Evolutionary conservation across 2,888 invertebrate species (phyloP).

Genomic region (Hecatera dysodea): DNA sequence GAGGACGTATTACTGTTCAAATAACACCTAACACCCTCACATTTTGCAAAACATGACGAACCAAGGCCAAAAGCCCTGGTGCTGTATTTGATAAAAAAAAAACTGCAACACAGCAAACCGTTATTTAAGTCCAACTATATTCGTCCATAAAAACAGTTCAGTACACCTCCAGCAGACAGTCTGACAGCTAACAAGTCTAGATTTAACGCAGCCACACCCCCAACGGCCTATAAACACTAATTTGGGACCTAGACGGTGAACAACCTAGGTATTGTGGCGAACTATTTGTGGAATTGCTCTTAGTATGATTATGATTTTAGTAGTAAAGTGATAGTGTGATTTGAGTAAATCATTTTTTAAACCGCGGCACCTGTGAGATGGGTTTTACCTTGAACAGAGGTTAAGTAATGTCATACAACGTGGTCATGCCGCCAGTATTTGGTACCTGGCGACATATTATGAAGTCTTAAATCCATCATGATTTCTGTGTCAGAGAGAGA

Average conservation of each 20-base stretch:
- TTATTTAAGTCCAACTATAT: not conserved
- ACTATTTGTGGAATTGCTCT: slow-evolving; percentile 14
- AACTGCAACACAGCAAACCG: not conserved
- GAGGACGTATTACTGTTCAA: no score
- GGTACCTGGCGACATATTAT: no score
- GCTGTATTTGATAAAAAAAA: not conserved
- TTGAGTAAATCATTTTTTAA: no score
- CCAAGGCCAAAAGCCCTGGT: not conserved
- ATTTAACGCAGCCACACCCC: slow-evolving; percentile 40
- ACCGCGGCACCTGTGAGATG: no score
- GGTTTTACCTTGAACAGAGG: no score
- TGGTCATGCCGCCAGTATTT: no score
- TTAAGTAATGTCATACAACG: no score
- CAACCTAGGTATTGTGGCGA: slow-evolving; percentile 29
- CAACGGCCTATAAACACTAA: slow-evolving; percentile 45
- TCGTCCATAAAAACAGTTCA: not conserved
- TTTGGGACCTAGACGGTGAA: slow-evolving; percentile 51
- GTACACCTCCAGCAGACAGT: slow-evolving; percentile 20
- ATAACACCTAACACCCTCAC: no score
- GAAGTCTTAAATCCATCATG: no score
- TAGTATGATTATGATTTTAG: not conserved
- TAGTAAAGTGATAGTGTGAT: not conserved
- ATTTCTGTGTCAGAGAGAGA: no score
- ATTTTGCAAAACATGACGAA: no score
- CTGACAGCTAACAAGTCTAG: slow-evolving; percentile 32